Conservation (phyloP, 2,113 vertebrate species). For the Uria lomvia region DNA sequence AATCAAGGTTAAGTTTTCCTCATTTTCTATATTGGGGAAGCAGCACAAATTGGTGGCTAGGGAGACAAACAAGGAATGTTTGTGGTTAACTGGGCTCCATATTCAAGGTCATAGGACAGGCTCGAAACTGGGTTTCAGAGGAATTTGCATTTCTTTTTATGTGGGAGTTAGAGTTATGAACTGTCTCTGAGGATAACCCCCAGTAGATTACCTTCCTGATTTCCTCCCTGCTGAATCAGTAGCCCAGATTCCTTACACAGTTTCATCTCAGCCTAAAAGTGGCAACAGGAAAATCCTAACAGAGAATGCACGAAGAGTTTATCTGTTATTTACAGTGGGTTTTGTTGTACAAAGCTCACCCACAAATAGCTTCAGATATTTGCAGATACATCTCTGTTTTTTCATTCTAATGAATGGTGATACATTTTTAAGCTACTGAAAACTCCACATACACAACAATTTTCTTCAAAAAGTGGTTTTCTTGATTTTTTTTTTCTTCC, state of each 20-base stretch:
- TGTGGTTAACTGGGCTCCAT: background rate
- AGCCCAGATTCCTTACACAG: background rate
- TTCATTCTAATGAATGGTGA: background rate
- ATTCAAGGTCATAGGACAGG: background rate
- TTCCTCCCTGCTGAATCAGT: background rate
- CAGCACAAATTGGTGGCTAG: background rate
- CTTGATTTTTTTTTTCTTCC: background rate
- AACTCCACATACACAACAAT: background rate
- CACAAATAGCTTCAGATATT: background rate
- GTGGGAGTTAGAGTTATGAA: background rate
- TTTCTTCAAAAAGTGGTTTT: background rate
- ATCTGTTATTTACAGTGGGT: fast-evolving
- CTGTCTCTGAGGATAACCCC: background rate
- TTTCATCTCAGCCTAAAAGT: background rate
- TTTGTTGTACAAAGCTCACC: background rate
- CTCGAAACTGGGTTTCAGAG: background rate
- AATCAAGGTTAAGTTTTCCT: background rate
- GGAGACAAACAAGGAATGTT: background rate
- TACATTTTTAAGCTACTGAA: background rate
- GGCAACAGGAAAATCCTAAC: background rate
- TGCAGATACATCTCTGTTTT: background rate
- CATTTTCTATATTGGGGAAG: background rate
- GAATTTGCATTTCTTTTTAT: background rate
- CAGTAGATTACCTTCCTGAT: background rate
- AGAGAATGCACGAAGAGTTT: background rate